Percentiles rank a stretch among this genome's conserved stretches.
phyloP scores from a whole-genome alignment of 2,888 invertebrate species.

The Nematopogon swammerdamellus region DNA sequence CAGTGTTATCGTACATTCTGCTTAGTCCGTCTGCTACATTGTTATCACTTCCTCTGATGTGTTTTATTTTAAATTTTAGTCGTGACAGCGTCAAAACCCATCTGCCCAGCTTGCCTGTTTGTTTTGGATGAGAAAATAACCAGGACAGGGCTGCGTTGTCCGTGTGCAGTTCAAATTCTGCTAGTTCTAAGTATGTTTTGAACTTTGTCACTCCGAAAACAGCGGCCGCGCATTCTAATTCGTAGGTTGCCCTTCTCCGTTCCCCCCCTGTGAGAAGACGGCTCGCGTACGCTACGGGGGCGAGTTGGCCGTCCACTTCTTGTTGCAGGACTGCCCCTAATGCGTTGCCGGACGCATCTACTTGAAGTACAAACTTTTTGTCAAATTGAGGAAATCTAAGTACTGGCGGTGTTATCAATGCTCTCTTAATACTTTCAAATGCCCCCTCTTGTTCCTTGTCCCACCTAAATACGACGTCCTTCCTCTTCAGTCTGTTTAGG shows the following conservation, averaged over 20 bases:
- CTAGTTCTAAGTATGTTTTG: constrained; percentile 4
- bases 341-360: constrained; percentile 3
- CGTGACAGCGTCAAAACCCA: not conserved
- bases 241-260: constrained; percentile 3
- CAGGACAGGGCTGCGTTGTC: constrained; percentile 6
- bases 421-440: constrained; percentile 1
- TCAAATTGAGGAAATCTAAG: constrained; percentile 5
- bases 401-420: constrained; percentile 5
- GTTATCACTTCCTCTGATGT: not conserved
- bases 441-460: not conserved
- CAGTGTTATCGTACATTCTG: not conserved
- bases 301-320: constrained; percentile 5
- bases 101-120: not conserved
- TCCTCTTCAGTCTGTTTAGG: constrained; percentile 1
- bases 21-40: not conserved
- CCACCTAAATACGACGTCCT: not conserved
- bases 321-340: constrained; percentile 4
- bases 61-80: not conserved
- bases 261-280: constrained; percentile 2
- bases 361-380: constrained; percentile 4
- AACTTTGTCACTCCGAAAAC: constrained; percentile 6
- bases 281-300: constrained; percentile 5
- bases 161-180: constrained; percentile 4
- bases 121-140: constrained; percentile 5
- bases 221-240: constrained; percentile 5